phyloP scores from a whole-genome alignment of 2,797 vertebrate species.

The Taenioides sp. region DNA sequence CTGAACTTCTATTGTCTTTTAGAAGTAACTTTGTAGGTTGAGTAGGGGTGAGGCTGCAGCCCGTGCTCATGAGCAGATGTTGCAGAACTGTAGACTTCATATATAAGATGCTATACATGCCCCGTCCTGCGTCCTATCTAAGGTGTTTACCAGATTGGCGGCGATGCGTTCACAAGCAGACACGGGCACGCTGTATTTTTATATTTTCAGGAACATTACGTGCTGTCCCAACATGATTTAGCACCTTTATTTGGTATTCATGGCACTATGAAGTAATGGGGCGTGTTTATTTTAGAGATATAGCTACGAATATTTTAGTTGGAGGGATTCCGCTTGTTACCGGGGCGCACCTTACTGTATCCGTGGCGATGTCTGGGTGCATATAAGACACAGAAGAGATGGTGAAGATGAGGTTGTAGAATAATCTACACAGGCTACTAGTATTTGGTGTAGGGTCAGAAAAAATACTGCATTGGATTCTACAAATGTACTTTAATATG shows the following conservation, averaged over 20 bases:
- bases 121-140: constrained; percentile 24
- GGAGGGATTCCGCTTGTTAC: background rate
- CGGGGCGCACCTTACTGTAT: background rate
- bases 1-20: background rate
- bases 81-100: constrained; percentile 6
- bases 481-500: no score
- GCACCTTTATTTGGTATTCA: background rate
- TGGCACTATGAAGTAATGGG: background rate
- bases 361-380: background rate
- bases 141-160: constrained; percentile 38
- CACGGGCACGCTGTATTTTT: background rate
- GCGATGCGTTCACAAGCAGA: constrained; percentile 9
- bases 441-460: background rate
- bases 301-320: background rate
- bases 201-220: constrained; percentile 13
- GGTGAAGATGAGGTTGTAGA: background rate
- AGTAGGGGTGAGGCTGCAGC: background rate
- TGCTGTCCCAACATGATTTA: background rate
- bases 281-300: background rate
- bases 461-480: no score
- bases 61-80: constrained; percentile 22
- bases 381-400: background rate
- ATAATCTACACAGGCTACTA: background rate
- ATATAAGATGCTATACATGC: constrained; percentile 26
- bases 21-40: background rate